phyloP scores from a whole-genome alignment of 2,888 invertebrate genomes.

The Pachycephus smyrnensis region DNA sequence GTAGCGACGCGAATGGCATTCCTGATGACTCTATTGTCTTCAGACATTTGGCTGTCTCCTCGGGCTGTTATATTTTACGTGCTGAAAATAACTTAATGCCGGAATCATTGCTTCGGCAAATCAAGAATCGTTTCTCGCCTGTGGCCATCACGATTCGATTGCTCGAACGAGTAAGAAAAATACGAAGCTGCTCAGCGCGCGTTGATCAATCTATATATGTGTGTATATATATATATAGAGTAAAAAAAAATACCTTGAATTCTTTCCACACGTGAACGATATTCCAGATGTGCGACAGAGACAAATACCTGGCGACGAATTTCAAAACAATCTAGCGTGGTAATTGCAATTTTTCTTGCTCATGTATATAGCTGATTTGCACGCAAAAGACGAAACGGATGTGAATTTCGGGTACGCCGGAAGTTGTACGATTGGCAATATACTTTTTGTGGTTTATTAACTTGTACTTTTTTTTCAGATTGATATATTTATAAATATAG shows the following conservation, averaged over 20 bases:
- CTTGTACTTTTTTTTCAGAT: background rate
- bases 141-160: background rate
- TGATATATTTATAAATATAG: background rate
- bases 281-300: background rate
- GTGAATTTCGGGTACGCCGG: background rate
- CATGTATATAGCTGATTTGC: background rate
- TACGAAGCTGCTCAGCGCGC: background rate
- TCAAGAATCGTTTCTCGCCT: background rate
- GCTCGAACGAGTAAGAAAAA: background rate
- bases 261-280: background rate
- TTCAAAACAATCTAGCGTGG: background rate
- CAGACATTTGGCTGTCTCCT: slow-evolving; percentile 24
- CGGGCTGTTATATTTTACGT: slow-evolving; percentile 39
- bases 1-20: slow-evolving; percentile 34
- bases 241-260: background rate
- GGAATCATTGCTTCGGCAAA: slow-evolving; percentile 32
- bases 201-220: background rate
- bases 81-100: slow-evolving; percentile 40
- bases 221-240: background rate
- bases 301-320: background rate
- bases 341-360: background rate
- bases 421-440: too few species aligned
- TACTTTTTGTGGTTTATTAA: too few species aligned
- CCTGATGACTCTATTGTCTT: slow-evolving; percentile 39
- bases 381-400: background rate